These are phyloP conservation scores for Nettapus auritus DNA, from an alignment of 2,113 vertebrate species.

Conservation along the genomic window DNA sequence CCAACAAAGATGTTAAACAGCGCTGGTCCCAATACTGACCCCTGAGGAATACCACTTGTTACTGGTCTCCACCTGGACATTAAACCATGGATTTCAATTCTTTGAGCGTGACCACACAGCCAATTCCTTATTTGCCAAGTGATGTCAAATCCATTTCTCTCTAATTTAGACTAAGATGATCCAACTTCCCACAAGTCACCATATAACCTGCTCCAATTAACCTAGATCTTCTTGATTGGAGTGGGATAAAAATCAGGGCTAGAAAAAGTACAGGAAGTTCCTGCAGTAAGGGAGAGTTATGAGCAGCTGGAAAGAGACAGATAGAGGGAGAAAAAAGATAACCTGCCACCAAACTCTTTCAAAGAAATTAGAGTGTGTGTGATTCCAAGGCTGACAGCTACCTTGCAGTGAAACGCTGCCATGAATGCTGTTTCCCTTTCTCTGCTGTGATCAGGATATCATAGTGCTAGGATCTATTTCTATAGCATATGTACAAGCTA, in stretches of 20 bases:
- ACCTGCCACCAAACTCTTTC: background rate
- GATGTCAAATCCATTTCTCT: background rate
- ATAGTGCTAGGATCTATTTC: background rate
- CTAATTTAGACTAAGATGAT: background rate
- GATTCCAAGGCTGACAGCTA: background rate
- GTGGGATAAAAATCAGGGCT: background rate
- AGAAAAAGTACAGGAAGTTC: background rate
- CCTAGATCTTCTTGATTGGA: background rate
- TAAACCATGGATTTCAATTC: background rate
- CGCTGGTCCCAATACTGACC: too few species aligned
- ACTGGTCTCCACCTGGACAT: background rate
- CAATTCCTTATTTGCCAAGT: background rate
- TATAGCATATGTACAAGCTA: background rate
- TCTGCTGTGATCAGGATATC: background rate
- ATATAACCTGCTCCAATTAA: background rate
- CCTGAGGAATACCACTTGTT: too few species aligned
- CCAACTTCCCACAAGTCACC: background rate
- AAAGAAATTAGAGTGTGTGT: background rate
- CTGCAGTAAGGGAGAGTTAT: background rate
- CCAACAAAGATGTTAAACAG: too few species aligned
- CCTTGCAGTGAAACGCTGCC: background rate
- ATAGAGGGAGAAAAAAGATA: background rate
- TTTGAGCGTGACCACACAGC: background rate
- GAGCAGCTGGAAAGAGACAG: background rate
- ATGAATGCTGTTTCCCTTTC: background rate